Conservation (phyloP, 2,113 vertebrate genomes). For the Crotophaga sulcirostris region DNA sequence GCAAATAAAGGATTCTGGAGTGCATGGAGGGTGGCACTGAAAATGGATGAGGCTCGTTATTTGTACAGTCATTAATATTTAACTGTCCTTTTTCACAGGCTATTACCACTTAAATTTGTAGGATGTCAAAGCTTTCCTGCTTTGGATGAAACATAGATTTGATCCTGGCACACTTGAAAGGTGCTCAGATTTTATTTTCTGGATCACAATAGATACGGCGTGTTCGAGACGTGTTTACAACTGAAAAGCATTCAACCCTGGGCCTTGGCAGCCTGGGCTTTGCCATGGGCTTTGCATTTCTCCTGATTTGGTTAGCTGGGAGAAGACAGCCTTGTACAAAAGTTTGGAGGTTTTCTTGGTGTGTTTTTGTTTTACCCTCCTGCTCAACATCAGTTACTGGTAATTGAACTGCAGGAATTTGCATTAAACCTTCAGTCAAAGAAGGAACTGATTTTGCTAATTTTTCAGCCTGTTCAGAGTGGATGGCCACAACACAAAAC, state of each 20-base stretch:
- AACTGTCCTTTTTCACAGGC: slow-evolving; percentile 56
- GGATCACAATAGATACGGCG: not conserved
- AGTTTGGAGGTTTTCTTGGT: not conserved
- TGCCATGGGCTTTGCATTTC: not conserved
- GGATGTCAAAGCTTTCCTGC: not conserved
- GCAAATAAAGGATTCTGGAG: not conserved
- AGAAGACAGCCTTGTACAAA: not conserved
- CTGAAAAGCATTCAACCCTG: not conserved
- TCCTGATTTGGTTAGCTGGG: not conserved
- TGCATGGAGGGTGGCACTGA: not conserved
- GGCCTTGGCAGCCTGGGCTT: not conserved
- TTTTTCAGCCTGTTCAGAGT: not conserved
- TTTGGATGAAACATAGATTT: not conserved
- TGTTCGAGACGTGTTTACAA: not conserved
- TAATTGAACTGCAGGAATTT: not conserved
- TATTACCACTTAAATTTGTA: slow-evolving; percentile 45
- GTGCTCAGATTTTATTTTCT: not conserved
- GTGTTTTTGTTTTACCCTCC: not conserved
- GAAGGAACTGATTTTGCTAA: not conserved
- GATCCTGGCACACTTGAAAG: not conserved
- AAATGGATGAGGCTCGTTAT: slow-evolving; percentile 30
- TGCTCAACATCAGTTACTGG: not conserved
- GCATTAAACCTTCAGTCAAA: not conserved
- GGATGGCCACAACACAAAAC: not conserved
- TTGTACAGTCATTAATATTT: slow-evolving; percentile 67